Percentiles rank a stretch among this genome's conserved stretches.
phyloP scores from a whole-genome alignment of 2,888 invertebrate species.

The Caenorhabditis sp. region DNA sequence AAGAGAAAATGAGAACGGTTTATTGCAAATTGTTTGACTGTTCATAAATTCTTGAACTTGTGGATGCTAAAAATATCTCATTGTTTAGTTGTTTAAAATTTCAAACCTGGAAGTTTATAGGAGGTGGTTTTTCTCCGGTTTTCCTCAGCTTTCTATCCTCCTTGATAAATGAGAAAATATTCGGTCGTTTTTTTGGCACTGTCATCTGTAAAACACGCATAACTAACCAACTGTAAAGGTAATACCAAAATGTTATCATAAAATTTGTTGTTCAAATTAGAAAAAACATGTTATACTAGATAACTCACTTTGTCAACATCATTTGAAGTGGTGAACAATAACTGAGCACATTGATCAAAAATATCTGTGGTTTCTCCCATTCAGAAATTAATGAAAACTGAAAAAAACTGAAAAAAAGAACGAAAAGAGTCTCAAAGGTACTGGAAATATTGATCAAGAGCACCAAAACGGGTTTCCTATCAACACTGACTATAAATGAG shows the following conservation, averaged over 20 bases:
- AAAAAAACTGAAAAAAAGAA: background rate
- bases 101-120: background rate
- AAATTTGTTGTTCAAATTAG: too few species aligned
- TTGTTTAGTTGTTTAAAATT: too few species aligned
- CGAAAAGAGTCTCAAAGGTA: background rate
- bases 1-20: background rate
- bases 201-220: background rate
- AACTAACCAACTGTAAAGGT: too few species aligned
- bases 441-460: background rate
- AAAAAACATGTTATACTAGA: background rate
- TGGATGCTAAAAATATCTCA: background rate
- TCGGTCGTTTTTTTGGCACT: background rate
- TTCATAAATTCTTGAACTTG: background rate
- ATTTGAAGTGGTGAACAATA: background rate
- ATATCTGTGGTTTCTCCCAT: background rate
- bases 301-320: background rate
- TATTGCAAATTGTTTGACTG: background rate
- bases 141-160: background rate
- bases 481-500: background rate
- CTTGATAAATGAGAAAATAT: background rate
- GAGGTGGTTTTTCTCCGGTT: background rate
- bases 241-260: too few species aligned
- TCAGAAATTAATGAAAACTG: background rate
- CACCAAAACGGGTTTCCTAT: background rate
- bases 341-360: background rate